Base-by-base conservation (phyloP, 2,888 invertebrate genomes). In the Schizotus pectinicornis region DNA sequence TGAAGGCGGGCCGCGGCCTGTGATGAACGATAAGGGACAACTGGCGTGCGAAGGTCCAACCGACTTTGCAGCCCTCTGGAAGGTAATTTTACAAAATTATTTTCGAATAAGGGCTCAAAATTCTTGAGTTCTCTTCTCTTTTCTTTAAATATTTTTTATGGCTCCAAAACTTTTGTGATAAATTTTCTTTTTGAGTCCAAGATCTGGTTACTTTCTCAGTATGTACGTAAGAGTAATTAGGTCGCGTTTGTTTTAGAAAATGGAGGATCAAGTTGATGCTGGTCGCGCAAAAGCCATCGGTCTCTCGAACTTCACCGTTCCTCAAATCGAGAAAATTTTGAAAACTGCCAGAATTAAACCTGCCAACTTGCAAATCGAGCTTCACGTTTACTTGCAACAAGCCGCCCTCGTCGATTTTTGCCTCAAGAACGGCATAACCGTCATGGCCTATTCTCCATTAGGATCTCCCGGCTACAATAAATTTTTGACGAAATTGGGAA, bases 271-370 rank as follows among this genome's bases (percentile, higher is more conserved):
- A 67, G 88, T 89, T 34, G 81, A 84, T 12, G 80, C 80, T 0
- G 91, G 91, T 0, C 81, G 86, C 8, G 81, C 88, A 0, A 89
- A 86, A 67, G 85, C 90, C 9, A 90, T 94, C 69, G 94, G 94
- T 0, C 77, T 94, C 3, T 94, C 92, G 0, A 94, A 94, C 75
- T 86, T 91, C 73, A 92, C 87, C 74, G 80, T 79, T 33, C 80
- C 82, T 14, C 94, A 94, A 78, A 82, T 94, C 56, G 80, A 82
- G 49, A 82, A 86, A 46, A 77, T 93, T 48, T 72, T 86, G 35
- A 80, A 82, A 30, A 80, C 78, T 31, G 83, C 85, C 2, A 81
- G 76, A 46, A 82, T 86, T 42, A 84, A 83, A 62, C 91, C 88
- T 48, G 83, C 87, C 45, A 79, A 78, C 77, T 70, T 86, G 3